Evolutionary conservation across 2,888 invertebrate species (phyloP).

Genomic region (Adineta ricciae): DNA sequence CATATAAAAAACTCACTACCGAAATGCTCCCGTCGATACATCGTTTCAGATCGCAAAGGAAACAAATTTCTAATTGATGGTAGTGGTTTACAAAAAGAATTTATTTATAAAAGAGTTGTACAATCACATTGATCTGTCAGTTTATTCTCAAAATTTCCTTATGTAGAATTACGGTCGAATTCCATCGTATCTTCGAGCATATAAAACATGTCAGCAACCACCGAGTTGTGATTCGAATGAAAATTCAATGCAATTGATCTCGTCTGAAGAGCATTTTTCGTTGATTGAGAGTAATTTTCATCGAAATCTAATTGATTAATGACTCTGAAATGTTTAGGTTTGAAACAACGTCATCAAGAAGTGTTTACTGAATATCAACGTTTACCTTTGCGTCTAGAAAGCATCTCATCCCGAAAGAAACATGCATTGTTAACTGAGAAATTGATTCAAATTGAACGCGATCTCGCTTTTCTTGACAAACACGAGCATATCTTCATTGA

Average conservation of each 20-base stretch:
- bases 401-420: not conserved
- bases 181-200: not conserved
- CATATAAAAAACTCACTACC: not conserved
- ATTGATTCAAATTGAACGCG: not conserved
- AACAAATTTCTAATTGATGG: slow-evolving; percentile 8
- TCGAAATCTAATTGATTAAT: not conserved
- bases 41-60: slow-evolving; percentile 10
- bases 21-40: not conserved
- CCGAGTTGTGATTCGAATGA: not conserved
- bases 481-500: not conserved
- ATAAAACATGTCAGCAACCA: not conserved
- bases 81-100: slow-evolving; percentile 15
- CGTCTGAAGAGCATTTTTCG: not conserved
- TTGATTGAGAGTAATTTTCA: not conserved
- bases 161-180: not conserved
- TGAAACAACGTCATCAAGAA: not conserved
- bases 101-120: not conserved
- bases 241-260: not conserved
- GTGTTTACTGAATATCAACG: not conserved
- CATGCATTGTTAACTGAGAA: not conserved
- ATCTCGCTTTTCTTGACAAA: slow-evolving; percentile 15
- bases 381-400: not conserved
- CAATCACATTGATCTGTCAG: too few species aligned
- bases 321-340: not conserved
- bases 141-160: too few species aligned